Evolutionary conservation across 1,140 invertebrate species (phyloP), one percentile per base, ranked within the genome.

Genomic region (Calosoma granatense): DNA sequence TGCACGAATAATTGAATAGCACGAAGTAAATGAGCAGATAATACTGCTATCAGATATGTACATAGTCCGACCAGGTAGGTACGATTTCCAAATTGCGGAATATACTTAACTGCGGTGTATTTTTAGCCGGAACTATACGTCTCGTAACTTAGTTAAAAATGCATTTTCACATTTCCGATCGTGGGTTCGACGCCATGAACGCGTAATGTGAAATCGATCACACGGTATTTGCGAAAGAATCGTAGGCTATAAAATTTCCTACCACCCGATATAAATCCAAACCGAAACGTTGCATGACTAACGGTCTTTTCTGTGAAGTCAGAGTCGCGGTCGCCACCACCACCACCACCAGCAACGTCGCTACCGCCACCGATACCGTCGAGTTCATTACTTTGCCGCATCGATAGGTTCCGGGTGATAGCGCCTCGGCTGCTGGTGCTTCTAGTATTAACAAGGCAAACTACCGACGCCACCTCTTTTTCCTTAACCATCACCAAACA

Each of bases 121-220:
- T n/a, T n/a, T n/a, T n/a, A n/a, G n/a, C n/a, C n/a, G n/a, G n/a
- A n/a, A n/a, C n/a, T n/a, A n/a, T n/a, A n/a, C n/a, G n/a, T n/a
- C n/a, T 36, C 6, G 26, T 36, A 36, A 36, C 26, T 36, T 36
- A 36, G 26, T 36, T 36, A 36, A 36, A 36, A 36, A 36, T 36
- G 26, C n/a, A 36, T 36, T 36, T 36, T n/a, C 26, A 6, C 6
- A 36, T 36, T 36, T 36, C 26, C 26, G 26, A 9, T 36, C n/a
- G 6, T 6, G 6, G 26, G 26, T 36, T 36, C n/a, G n/a, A 36
- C 26, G 26, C n/a, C 26, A 17, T 47, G 41, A 17, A 17, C 41
- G 41, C 41, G 15, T 47, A 47, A 47, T 47, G 41, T 47, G 41
- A 47, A 47, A 47, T 47, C 41, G 41, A 47, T 47, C 41, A 30